phyloP scores from a whole-genome alignment of 2,797 vertebrate species.

The Poeciliopsis paucimaculata region DNA sequence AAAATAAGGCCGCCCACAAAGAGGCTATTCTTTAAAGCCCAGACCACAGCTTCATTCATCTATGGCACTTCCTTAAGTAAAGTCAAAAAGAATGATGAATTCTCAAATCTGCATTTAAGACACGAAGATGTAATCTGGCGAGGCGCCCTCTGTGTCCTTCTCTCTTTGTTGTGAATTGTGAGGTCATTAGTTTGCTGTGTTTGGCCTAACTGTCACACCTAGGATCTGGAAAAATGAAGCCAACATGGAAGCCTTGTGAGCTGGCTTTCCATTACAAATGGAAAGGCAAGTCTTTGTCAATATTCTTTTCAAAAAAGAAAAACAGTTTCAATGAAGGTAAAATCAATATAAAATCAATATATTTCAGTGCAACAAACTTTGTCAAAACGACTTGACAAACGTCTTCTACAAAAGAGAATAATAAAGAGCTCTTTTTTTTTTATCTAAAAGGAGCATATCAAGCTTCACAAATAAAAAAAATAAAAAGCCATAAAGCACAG shows the following conservation, averaged over 20 bases:
- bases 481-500: no score
- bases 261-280: no score
- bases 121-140: background rate
- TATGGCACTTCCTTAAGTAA: conserved; percentile 19
- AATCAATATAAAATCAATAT: no score
- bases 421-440: no score
- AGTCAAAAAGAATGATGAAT: background rate
- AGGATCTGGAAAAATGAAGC: background rate
- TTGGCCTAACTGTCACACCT: conserved; percentile 17
- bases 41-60: conserved; percentile 28
- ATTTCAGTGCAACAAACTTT: no score
- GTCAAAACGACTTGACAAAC: no score
- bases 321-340: no score
- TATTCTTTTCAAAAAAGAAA: no score
- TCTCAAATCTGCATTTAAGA: background rate
- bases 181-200: conserved; percentile 8
- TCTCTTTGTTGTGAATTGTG: background rate
- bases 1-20: conserved; percentile 23
- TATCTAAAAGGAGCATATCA: no score
- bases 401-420: no score
- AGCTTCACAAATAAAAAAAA: no score
- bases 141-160: background rate
- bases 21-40: conserved; percentile 10
- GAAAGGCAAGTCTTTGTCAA: no score
- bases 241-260: background rate